Evolutionary conservation across 2,797 vertebrate genomes (phyloP), one percentile per base, ranked within the genome.

Genomic region (Potorous gilbertii): DNA sequence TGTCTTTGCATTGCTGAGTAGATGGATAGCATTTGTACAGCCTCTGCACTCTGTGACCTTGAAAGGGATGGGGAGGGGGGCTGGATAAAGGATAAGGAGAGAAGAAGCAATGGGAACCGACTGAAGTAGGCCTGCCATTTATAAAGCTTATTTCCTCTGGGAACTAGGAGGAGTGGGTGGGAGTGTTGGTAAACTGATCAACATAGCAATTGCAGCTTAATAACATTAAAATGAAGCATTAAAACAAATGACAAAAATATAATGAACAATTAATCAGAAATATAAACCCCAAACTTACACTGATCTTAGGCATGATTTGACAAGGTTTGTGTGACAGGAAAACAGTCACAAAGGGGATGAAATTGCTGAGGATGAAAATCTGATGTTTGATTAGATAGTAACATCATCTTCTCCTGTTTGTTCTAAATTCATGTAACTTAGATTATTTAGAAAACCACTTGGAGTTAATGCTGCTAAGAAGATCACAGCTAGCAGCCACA

Each of bases 371-470:
- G 57, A 92, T 87, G 94, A 91, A 87, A 29, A 54, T 90, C 59
- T 92, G 52, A 50, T 54, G 28, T 2, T 50, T 62, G 96, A 97
- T 56, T 3, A 18, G 55, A 74, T 62, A 62, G 50, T 31, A 18
- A 28, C 55, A 54, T 12, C 56, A 56, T 13, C 0, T 56, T 50
- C 96, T 95, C 27, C 66, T 81, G 12, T 55, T n/a, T 4, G 13
- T 9, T 56, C 59, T 94, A 95, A 29, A 55, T 2, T 55, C 18
- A 91, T 90, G 89, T 54, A 56, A 56, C 56, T 74, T 54, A 95
- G 74, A 93, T 95, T 94, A 97, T 93, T 95, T 92, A 59, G 90
- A 18, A 50, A 27, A 12, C 91, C 34, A 3, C 24, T 54, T n/a
- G 34, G 29, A 40, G 56, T 10, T 59, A 52, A 34, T 62, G 8